Percentiles rank a stretch among this genome's conserved stretches.
Conservation (phyloP, 2,113 vertebrate species). For the Suricata suricatta region DNA sequence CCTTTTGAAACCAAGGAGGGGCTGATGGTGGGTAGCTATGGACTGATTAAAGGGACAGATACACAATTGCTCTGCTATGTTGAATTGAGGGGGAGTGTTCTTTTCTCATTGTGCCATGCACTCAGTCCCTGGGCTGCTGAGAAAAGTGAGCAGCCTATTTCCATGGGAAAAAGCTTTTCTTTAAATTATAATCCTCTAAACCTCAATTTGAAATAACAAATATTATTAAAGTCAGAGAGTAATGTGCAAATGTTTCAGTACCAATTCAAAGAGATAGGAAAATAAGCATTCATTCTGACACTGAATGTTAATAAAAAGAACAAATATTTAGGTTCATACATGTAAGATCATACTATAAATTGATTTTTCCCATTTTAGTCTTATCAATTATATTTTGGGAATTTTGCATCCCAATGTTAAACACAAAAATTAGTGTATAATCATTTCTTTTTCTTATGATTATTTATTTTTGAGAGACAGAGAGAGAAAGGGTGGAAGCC, state of each 20-base stretch:
- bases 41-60: not conserved
- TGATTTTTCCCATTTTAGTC: not conserved
- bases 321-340: not conserved
- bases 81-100: not conserved
- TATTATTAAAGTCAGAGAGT: not conserved
- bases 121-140: not conserved
- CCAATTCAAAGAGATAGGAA: constrained; percentile 23
- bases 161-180: not conserved
- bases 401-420: not conserved
- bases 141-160: not conserved
- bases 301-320: not conserved
- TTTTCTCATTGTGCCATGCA: not conserved
- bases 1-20: constrained; percentile 21
- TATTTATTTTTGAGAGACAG: too few relatives aligned
- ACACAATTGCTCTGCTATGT: not conserved
- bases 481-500: too few relatives aligned
- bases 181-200: not conserved
- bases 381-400: not conserved
- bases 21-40: not conserved
- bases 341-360: not conserved
- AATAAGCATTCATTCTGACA: not conserved
- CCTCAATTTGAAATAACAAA: not conserved
- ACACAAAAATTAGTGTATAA: not conserved
- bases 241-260: constrained; percentile 1
- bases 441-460: not conserved